phyloP scores from a whole-genome alignment of 2,888 invertebrate genomes.

The Euspilapteryx auroguttella region DNA sequence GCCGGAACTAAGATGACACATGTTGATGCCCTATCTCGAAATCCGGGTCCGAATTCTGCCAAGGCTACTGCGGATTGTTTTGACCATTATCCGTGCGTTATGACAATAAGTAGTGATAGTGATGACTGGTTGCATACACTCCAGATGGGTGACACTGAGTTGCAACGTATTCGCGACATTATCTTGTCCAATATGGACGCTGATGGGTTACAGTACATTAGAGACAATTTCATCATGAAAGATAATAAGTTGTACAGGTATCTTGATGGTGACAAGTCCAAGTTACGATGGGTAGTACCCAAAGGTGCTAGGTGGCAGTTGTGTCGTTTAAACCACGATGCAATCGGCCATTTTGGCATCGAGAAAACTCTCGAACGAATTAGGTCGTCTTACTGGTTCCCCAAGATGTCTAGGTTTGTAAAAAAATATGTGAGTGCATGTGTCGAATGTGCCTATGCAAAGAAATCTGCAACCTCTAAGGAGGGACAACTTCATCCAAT shows the following conservation, averaged over 20 bases:
- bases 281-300: slow-evolving; percentile 16
- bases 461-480: slow-evolving; percentile 12
- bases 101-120: slow-evolving; percentile 1
- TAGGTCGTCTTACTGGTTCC: slow-evolving; percentile 23
- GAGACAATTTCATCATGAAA: background rate
- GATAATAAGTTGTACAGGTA: background rate
- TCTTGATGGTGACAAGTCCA: slow-evolving; percentile 5
- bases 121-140: slow-evolving; percentile 10
- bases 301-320: slow-evolving; percentile 14
- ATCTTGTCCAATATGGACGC: slow-evolving; percentile 6
- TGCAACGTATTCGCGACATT: slow-evolving; percentile 7
- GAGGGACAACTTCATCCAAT: slow-evolving; percentile 25
- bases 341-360: slow-evolving; percentile 20
- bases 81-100: slow-evolving; percentile 1
- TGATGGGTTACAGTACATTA: slow-evolving; percentile 7
- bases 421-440: slow-evolving; percentile 25
- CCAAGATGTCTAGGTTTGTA: slow-evolving; percentile 19
- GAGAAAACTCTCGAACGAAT: slow-evolving; percentile 17
- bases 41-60: no score
- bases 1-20: slow-evolving; percentile 4
- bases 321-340: slow-evolving; percentile 19
- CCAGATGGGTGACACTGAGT: slow-evolving; percentile 9
- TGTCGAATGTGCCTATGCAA: slow-evolving; percentile 22
- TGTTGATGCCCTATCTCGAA: slow-evolving; percentile 8
- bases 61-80: background rate